Conservation (phyloP, 2,888 invertebrate species). For the Drosophila lutescens region DNA sequence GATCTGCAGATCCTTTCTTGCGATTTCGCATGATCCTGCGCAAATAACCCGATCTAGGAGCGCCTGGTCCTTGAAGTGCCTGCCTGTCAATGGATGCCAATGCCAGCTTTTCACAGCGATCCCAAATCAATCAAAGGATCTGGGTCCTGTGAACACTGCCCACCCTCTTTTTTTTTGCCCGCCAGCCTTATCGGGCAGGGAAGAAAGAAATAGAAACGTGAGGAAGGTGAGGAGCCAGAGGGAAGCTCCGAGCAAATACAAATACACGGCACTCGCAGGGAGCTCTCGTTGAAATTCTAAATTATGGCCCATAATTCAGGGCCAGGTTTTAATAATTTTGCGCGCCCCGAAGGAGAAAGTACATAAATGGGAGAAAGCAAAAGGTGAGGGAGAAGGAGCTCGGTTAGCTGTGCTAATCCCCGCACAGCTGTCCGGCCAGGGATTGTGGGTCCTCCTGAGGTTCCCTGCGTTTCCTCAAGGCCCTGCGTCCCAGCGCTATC, state of each 20-base stretch:
- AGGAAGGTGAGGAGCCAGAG: slow-evolving; percentile 7
- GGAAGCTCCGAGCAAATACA: slow-evolving; percentile 32
- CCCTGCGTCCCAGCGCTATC: slow-evolving; percentile 29
- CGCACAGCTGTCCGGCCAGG: slow-evolving; percentile 39
- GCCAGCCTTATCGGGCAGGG: slow-evolving; percentile 18
- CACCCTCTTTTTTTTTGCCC: background rate
- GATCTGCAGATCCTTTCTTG: slow-evolving; percentile 11
- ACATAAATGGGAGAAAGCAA: slow-evolving; percentile 8
- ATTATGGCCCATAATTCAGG: slow-evolving; percentile 54
- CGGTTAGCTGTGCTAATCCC: slow-evolving; percentile 34
- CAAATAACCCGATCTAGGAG: slow-evolving; percentile 17
- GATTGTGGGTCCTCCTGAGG: slow-evolving; percentile 22
- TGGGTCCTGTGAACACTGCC: slow-evolving; percentile 8
- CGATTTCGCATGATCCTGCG: slow-evolving; percentile 12
- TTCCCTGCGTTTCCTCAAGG: slow-evolving; percentile 5
- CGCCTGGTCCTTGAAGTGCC: slow-evolving; percentile 14
- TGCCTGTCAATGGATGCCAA: slow-evolving; percentile 25
- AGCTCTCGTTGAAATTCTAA: slow-evolving; percentile 40
- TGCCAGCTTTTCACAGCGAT: slow-evolving; percentile 19
- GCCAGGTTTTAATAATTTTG: slow-evolving; percentile 46
- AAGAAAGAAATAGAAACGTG: background rate
- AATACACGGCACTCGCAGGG: slow-evolving; percentile 2
- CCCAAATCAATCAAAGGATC: slow-evolving; percentile 44
- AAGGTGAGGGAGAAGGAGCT: slow-evolving; percentile 22
- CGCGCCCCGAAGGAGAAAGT: slow-evolving; percentile 26